Conservation (phyloP, 2,797 vertebrate species). For the Peromyscus nudipes region DNA sequence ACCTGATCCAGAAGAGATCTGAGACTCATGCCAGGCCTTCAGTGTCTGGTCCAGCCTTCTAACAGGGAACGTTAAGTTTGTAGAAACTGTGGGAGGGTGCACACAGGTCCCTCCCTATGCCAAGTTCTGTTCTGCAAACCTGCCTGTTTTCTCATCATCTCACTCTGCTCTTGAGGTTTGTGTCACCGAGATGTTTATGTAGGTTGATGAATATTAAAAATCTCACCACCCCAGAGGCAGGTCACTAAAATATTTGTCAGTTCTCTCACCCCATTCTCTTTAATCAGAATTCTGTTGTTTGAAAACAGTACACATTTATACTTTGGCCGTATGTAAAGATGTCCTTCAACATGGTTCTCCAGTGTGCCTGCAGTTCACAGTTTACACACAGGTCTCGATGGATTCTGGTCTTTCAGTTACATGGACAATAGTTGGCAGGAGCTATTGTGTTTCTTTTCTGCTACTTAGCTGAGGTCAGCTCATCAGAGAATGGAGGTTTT, state of each 20-base stretch:
- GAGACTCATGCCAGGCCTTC: neutral
- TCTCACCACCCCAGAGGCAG: neutral
- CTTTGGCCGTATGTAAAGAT: neutral
- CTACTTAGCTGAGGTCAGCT: neutral
- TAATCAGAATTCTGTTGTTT: conserved; percentile 44
- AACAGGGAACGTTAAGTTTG: neutral
- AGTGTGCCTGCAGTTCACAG: neutral
- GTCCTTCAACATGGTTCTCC: neutral
- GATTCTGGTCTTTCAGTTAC: neutral
- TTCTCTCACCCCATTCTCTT: conserved; percentile 35
- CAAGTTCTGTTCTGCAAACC: neutral
- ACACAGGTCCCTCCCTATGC: neutral
- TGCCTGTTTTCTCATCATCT: neutral
- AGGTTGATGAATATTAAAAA: neutral
- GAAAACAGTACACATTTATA: neutral
- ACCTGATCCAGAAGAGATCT: neutral
- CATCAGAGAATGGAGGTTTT: neutral
- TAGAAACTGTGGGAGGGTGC: neutral
- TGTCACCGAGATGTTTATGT: neutral
- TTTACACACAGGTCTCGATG: neutral
- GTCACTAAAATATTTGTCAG: neutral
- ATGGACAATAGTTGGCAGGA: neutral
- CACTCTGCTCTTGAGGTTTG: neutral
- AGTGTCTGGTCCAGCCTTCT: neutral
- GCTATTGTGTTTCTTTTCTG: conserved; percentile 18